Evolutionary conservation across 1,140 invertebrate genomes (phyloP), one percentile per base, ranked within the genome.

Genomic region (Drosophila busckii): DNA sequence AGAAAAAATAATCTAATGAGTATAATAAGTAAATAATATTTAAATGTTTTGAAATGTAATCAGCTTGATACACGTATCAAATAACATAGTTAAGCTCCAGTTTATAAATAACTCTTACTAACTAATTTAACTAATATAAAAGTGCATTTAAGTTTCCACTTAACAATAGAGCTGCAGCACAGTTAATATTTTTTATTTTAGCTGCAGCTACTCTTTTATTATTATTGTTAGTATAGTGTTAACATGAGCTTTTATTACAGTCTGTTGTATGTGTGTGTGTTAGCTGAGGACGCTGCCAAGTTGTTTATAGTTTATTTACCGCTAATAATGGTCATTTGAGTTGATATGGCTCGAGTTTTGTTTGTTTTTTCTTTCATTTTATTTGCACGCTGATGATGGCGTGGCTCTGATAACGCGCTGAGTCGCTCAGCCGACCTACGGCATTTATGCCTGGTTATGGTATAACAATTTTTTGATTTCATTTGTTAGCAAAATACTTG

Each of bases 281-380:
- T 40, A 13, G 29, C 32, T 50, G 22, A 32, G 41, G 35, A 44
- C 44, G 50, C 40, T 28, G 44, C 48, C 56, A 69, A 55, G 54
- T 71, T 60, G n/a, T n/a, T n/a, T n/a, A n/a, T n/a, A 62, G 75
- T 80, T 80, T 83, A 83, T 80, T 71, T 84, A 80, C 78, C 64
- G 68, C 78, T 84, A 84, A 84, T 84, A 84, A 84, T 78, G 71
- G 71, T 84, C 68, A 84, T 84, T 84, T 84, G 23, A 61, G 65
- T 73, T 58, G 71, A 78, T 78, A 64, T 60, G 45, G 10, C 25
- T 41, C 19, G 16, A 4, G n/a, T 10, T 19, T 3, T 9, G 1
- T 1, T 22, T n/a, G 2, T 32, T 2, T 46, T 23, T 35, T 4
- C 10, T 52, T 26, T 12, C 26, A 26, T 35, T 38, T 20, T 38